Evolutionary conservation across 1,140 invertebrate species (phyloP).

Genomic region (Dryas iulia): DNA sequence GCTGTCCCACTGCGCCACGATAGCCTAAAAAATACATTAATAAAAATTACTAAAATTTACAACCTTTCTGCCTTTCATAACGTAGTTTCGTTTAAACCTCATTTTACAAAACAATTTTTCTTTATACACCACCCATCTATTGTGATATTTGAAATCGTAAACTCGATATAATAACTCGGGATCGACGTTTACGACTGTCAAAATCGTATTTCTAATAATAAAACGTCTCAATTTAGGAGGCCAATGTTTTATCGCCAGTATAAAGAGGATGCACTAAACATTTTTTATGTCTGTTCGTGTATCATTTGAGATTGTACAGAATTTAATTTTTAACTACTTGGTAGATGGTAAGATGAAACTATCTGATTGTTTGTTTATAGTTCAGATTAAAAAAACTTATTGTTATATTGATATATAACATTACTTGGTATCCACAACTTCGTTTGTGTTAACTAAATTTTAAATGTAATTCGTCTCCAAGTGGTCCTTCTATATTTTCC

Average conservation of each 20-base stretch:
- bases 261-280: slow-evolving; percentile 67
- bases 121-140: slow-evolving; percentile 37
- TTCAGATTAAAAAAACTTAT: background rate
- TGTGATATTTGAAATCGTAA: slow-evolving; percentile 67
- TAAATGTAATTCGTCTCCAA: no score
- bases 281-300: slow-evolving; percentile 63
- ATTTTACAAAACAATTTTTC: slow-evolving; percentile 29
- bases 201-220: slow-evolving; percentile 78
- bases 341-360: background rate
- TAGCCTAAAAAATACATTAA: no score
- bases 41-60: no score
- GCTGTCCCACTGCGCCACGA: no score
- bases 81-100: background rate
- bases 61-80: background rate
- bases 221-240: slow-evolving; percentile 74
- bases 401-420: background rate
- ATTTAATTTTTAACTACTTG: background rate
- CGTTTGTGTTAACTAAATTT: background rate
- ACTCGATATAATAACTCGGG: slow-evolving; percentile 65
- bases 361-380: background rate
- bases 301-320: slow-evolving; percentile 41
- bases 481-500: no score
- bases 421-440: background rate
- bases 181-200: slow-evolving; percentile 69
- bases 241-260: slow-evolving; percentile 67